Percentiles rank a stretch among this genome's conserved stretches.
phyloP scores from a whole-genome alignment of 2,888 invertebrate genomes.

The Torymus aiolomorphi region DNA sequence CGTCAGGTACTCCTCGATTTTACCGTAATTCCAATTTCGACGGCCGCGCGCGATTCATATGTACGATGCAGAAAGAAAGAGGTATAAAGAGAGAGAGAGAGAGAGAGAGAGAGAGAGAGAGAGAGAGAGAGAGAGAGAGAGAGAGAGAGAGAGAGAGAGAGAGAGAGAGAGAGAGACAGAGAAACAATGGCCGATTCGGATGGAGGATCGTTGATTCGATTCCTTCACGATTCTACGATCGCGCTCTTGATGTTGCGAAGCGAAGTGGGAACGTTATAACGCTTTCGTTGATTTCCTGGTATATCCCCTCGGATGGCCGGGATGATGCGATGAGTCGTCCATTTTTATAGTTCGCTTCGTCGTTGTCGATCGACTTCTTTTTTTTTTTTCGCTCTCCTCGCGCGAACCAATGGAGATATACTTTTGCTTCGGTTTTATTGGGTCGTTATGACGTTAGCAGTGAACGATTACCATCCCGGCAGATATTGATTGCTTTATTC shows the following conservation, averaged over 20 bases:
- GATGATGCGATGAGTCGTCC: slow-evolving; percentile 32
- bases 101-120: too few species aligned
- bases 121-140: too few species aligned
- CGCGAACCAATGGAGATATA: too few species aligned
- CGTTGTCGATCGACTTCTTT: slow-evolving; percentile 3
- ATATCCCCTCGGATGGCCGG: neutral
- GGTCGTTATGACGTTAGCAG: slow-evolving; percentile 18
- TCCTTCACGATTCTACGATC: slow-evolving; percentile 29
- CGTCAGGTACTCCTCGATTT: slow-evolving; percentile 22
- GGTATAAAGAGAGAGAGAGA: too few species aligned
- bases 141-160: too few species aligned
- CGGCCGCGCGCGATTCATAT: slow-evolving; percentile 39
- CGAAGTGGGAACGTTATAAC: slow-evolving; percentile 39
- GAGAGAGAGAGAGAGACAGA: slow-evolving; percentile 4
- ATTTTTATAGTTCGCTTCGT: neutral
- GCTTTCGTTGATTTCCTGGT: slow-evolving; percentile 45
- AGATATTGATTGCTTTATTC: slow-evolving; percentile 20
- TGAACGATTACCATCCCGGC: slow-evolving; percentile 14
- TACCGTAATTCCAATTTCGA: slow-evolving; percentile 53
- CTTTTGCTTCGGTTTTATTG: neutral
- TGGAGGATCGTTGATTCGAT: slow-evolving; percentile 33
- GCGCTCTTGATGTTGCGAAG: slow-evolving; percentile 24
- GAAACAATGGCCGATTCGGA: slow-evolving; percentile 45
- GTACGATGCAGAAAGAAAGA: neutral
- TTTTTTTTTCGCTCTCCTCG: neutral